These are phyloP conservation scores for Gobio gobio DNA, from an alignment of 2,113 vertebrate species.

Conservation along the genomic window DNA sequence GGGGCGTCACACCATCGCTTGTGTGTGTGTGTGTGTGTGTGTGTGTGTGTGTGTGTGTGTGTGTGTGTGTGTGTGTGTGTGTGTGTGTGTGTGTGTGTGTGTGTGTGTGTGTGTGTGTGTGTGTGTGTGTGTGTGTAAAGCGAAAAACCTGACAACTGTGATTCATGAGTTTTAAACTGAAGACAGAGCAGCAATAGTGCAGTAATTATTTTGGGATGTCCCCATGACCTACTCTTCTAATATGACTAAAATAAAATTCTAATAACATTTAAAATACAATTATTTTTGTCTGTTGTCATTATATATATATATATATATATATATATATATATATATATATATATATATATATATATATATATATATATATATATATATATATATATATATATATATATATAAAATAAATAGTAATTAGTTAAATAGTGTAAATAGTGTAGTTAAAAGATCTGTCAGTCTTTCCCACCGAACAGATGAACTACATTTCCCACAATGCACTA, in stretches of 20 bases:
- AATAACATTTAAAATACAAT: too few relatives aligned
- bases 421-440: background rate
- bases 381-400: too few relatives aligned
- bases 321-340: too few relatives aligned
- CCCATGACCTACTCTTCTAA: too few relatives aligned
- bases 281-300: too few relatives aligned
- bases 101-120: background rate
- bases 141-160: background rate
- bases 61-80: background rate
- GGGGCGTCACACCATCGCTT: background rate
- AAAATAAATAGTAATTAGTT: too few relatives aligned
- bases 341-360: too few relatives aligned
- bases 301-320: too few relatives aligned
- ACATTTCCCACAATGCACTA: conserved; percentile 49
- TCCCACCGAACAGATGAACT: conserved; percentile 11
- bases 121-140: background rate
- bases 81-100: background rate
- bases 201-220: background rate
- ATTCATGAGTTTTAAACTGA: background rate
- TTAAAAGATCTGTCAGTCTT: background rate
- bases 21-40: too few relatives aligned
- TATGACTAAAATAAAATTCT: too few relatives aligned
- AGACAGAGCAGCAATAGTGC: background rate
- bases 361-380: background rate
- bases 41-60: background rate